Base-by-base conservation (phyloP, 2,113 vertebrate species). In the Orthonyx spaldingii region DNA sequence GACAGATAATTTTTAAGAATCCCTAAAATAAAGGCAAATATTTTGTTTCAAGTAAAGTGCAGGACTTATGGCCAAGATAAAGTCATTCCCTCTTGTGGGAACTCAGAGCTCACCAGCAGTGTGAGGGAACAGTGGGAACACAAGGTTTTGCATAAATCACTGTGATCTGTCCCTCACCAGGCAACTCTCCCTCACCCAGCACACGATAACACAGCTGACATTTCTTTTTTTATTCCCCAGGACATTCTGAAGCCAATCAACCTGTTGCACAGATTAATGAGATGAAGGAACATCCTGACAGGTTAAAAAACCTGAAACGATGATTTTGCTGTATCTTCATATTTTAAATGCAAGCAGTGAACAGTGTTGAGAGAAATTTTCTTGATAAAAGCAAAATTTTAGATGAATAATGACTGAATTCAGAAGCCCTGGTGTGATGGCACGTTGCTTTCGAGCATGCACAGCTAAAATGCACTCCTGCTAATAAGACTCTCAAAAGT, bases 211-310 rank as follows among this genome's bases (percentile, higher is more conserved):
- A 61, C 8, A 70, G 49, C 60, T 84, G 65, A 69, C 66, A 57
- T 70, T 83, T 35, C 22, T 32, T 35, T 42, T 42, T 42, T 42
- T 19, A 44, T 16, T 7, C 49, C 35, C 49, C 50, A 66, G 84
- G 82, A 41, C 75, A 55, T 83, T 70, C 63, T 68, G 55, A 78
- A 89, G 56, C 80, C 56, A 87, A 87, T 78, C 76, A 93, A n/a
- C 69, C 39, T 64, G 49, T 47, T 74, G 19, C 71, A 68, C 69
- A 94, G 82, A 75, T 78, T 90, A 89, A 64, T 7, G 47, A 94
- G 47, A 71, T 63, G 49, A 90, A 89, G 84, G 86, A n/a, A 53
- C 23, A 56, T 20, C n/a, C 63, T 78, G 81, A 72, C 27, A 92
- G 37, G 41, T 33, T 33, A 89, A 78, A 53, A 72, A 88, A 44